These are phyloP conservation scores for Squalus acanthias DNA, from an alignment of 2,797 vertebrate species.

Conservation along the genomic window DNA sequence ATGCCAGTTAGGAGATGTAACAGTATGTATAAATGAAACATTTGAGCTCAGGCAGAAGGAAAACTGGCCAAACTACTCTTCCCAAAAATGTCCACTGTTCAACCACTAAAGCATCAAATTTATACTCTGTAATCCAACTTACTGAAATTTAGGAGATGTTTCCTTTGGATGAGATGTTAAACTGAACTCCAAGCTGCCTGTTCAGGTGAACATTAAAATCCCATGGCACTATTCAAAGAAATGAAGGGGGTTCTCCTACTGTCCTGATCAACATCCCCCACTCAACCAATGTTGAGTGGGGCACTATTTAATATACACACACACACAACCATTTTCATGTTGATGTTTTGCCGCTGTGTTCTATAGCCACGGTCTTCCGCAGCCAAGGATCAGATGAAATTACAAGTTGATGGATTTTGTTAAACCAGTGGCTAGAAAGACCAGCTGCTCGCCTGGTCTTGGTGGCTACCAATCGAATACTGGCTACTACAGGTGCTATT, in stretches of 20 bases:
- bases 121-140: neutral
- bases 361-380: neutral
- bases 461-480: neutral
- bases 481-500: neutral
- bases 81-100: neutral
- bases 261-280: neutral
- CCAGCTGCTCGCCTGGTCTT: neutral
- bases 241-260: neutral
- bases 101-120: neutral
- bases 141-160: neutral
- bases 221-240: neutral
- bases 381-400: neutral
- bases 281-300: too few relatives aligned
- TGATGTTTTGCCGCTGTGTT: neutral
- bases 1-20: neutral
- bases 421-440: neutral
- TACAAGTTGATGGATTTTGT: neutral
- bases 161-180: neutral
- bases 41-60: too few relatives aligned
- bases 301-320: neutral
- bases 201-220: neutral
- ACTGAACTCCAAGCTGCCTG: neutral
- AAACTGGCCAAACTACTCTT: neutral
- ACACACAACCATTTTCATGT: neutral
- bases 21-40: neutral